Percentiles rank a stretch among this genome's conserved stretches.
phyloP scores from a whole-genome alignment of 1,140 invertebrate genomes.

The Drosophila aff. region DNA sequence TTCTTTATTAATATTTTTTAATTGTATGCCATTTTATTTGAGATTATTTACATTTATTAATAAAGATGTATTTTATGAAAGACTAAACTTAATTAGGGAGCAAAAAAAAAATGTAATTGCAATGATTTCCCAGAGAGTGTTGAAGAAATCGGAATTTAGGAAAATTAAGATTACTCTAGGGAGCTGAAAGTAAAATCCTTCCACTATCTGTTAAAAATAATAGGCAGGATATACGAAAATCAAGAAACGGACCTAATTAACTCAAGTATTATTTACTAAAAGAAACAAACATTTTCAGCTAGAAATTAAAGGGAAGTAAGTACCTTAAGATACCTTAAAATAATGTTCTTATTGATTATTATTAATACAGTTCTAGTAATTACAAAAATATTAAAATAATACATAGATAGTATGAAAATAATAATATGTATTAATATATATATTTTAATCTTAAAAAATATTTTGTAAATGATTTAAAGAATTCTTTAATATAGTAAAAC shows the following conservation, averaged over 20 bases:
- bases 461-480: background rate
- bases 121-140: slow-evolving; percentile 63
- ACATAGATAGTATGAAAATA: too few species aligned
- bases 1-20: background rate
- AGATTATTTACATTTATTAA: background rate
- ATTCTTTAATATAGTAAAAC: too few species aligned
- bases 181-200: background rate
- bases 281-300: background rate
- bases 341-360: background rate
- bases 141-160: slow-evolving; percentile 1
- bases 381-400: background rate
- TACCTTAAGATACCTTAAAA: background rate
- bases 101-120: too few species aligned
- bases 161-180: slow-evolving; percentile 41
- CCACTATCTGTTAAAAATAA: slow-evolving; percentile 1
- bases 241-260: too few species aligned
- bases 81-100: too few species aligned
- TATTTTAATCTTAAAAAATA: too few species aligned
- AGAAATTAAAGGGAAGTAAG: background rate
- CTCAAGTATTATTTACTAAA: background rate
- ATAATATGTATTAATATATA: background rate
- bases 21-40: background rate
- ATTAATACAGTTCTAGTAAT: background rate
- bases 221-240: background rate
- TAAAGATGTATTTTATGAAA: too few species aligned